Evolutionary conservation across 2,888 invertebrate species (phyloP), one percentile per base, ranked within the genome.

Genomic region (Pristionchus arcanus): DNA sequence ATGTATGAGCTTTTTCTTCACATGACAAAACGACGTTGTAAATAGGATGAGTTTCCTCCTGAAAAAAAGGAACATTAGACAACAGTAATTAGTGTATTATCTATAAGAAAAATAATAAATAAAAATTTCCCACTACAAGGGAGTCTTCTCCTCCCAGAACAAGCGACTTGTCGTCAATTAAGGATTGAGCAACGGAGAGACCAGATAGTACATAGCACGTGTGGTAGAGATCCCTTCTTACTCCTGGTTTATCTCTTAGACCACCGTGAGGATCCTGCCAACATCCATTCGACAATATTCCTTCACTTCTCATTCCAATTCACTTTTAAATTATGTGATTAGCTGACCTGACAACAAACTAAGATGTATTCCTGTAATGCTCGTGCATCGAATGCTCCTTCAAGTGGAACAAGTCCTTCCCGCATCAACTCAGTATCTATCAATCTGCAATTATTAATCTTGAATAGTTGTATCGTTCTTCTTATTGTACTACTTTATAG

Each of bases 181-280:
- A 87, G 13, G 87, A 87, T 31, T 87, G 87, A 28, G 87, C 87
- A 37, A 87, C 53, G n/a, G 87, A 37, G 34, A 87, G 68, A 19
- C 87, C 87, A 5, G 87, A 87, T 9, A 99, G 96, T 1, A 97
- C 97, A 95, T 99, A 99, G 96, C 99, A 99, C 0, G 98, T 98
- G 96, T 99, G 99, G 95, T 99, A 99, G 92, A 97, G 97, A 96
- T 99, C 99, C 93, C 97, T 68, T 87, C 83, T 90, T 97, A 98
- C 98, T 94, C 97, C 97, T 90, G 99, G 99, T 96, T 99, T 99
- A 96, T 99, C 99, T 91, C 98, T 96, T 49, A 99, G 96, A 11
- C 99, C 99, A 37, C 99, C 99, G 28, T 49, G 81, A 42, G 81
- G 77, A 85, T 91, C 91, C 91, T 91, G 53, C 42, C n/a, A n/a